phyloP scores from a whole-genome alignment of 2,797 vertebrate species.

The Melanotaenia pygmaea region DNA sequence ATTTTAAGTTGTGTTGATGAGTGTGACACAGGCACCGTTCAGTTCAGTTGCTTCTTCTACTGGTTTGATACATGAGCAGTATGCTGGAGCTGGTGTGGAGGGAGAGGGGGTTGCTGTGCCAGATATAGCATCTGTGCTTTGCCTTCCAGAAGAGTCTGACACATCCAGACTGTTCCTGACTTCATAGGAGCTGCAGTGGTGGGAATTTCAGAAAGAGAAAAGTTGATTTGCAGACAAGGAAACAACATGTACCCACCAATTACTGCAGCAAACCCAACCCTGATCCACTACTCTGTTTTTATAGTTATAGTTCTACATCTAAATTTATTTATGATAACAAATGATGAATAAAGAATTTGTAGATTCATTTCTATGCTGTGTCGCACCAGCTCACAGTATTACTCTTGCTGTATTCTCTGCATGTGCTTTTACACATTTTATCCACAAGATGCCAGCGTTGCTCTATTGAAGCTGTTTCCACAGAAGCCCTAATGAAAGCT shows the following conservation, averaged over 20 bases:
- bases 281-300: background rate
- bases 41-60: constrained; percentile 8
- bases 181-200: background rate
- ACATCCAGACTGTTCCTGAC: constrained; percentile 44
- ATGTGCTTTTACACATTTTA: background rate
- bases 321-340: background rate
- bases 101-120: constrained; percentile 13
- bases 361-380: background rate
- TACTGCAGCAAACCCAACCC: background rate
- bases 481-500: background rate
- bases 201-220: background rate
- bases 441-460: constrained; percentile 59
- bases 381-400: background rate
- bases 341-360: background rate
- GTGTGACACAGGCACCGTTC: background rate
- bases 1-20: constrained; percentile 32
- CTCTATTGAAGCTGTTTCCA: background rate
- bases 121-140: constrained; percentile 64
- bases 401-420: background rate
- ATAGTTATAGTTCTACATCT: background rate
- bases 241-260: background rate
- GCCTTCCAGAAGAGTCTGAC: constrained; percentile 63
- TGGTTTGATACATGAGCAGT: constrained; percentile 34
- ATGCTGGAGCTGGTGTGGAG: background rate
- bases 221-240: background rate